These are phyloP conservation scores for Agrotis ipsilon DNA, from an alignment of 2,888 invertebrate genomes.

Conservation along the genomic window DNA sequence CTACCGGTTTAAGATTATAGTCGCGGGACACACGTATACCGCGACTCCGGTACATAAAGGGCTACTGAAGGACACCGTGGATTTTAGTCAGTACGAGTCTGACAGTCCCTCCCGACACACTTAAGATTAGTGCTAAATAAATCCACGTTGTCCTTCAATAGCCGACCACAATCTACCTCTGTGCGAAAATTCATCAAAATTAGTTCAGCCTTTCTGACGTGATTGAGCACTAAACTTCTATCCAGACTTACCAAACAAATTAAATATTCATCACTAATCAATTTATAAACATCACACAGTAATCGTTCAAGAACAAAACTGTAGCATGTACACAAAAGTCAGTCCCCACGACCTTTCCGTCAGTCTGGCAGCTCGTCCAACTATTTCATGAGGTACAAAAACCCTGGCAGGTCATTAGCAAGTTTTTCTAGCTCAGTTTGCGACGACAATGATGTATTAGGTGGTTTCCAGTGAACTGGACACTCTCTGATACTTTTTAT, in stretches of 20 bases:
- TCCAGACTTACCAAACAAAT: neutral
- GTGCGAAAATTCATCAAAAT: too few relatives aligned
- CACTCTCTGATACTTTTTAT: slow-evolving; percentile 63
- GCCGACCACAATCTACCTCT: too few relatives aligned
- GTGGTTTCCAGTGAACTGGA: slow-evolving; percentile 61
- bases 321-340: slow-evolving; percentile 51
- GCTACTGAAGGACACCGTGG: too few relatives aligned
- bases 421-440: slow-evolving; percentile 75
- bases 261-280: neutral
- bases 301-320: slow-evolving; percentile 30
- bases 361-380: slow-evolving; percentile 28
- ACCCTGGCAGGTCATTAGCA: slow-evolving; percentile 75
- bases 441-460: slow-evolving; percentile 78
- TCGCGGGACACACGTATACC: too few relatives aligned
- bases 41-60: too few relatives aligned
- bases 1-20: too few relatives aligned
- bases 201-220: too few relatives aligned
- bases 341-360: slow-evolving; percentile 47
- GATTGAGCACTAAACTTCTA: too few relatives aligned
- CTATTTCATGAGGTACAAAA: slow-evolving; percentile 67
- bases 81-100: too few relatives aligned
- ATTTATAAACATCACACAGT: slow-evolving; percentile 25
- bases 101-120: too few relatives aligned
- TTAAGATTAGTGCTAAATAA: too few relatives aligned
- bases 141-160: too few relatives aligned